phyloP scores from a whole-genome alignment of 1,140 invertebrate genomes.

The Phortica variegata region DNA sequence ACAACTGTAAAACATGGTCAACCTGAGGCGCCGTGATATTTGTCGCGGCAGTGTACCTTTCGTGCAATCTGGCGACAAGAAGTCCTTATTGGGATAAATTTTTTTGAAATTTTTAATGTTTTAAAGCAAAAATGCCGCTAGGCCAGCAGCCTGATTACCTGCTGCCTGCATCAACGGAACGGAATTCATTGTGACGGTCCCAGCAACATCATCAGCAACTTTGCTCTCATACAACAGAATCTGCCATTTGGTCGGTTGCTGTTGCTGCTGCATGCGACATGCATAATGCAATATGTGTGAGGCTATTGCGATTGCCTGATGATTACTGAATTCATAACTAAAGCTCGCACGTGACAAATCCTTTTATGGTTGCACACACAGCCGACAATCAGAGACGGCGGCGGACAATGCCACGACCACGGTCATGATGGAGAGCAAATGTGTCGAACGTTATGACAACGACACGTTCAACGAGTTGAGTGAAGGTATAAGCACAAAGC shows the following conservation, averaged over 20 bases:
- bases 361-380: conserved; percentile 50
- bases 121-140: conserved; percentile 37
- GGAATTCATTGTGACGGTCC: too few relatives aligned
- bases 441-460: conserved; percentile 54
- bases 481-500: too few relatives aligned
- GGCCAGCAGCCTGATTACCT: neutral
- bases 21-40: too few relatives aligned
- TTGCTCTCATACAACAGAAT: too few relatives aligned
- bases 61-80: conserved; percentile 10
- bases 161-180: too few relatives aligned
- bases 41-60: too few relatives aligned
- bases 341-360: conserved; percentile 58
- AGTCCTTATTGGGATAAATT: conserved; percentile 21
- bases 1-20: too few relatives aligned
- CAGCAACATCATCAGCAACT: too few relatives aligned
- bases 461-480: conserved; percentile 46
- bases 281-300: conserved; percentile 42
- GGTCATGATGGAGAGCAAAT: conserved; percentile 28
- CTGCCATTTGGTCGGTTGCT: too few relatives aligned
- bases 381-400: conserved; percentile 7
- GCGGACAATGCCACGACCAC: conserved; percentile 9
- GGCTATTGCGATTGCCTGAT: conserved; percentile 33
- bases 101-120: too few relatives aligned
- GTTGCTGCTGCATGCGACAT: conserved; percentile 24
- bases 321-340: conserved; percentile 55